Base-by-base conservation (phyloP, 2,888 invertebrate species). In the Coremacera marginata region DNA sequence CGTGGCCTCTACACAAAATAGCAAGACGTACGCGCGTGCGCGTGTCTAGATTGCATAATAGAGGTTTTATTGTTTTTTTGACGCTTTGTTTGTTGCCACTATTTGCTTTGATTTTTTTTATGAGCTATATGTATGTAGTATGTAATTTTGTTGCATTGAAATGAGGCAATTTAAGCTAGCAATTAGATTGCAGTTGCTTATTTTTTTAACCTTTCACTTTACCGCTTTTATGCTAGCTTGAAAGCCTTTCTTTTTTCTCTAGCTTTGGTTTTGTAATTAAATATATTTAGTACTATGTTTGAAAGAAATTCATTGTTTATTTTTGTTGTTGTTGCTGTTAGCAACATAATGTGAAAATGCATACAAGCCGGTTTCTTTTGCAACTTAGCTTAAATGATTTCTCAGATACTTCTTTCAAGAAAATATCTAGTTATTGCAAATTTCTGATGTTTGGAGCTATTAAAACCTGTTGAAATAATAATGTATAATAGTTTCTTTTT, bases 201-300 rank as follows among this genome's bases (percentile, higher is more conserved):
- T 52, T 31, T 55, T 31, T n/a, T 55, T 8, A 19, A 70, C 70
- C 70, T 70, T 70, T 57, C 70, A 57, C 70, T 57, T n/a, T 27
- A 70, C 34, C 49, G 3, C 19, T 67, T 44, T 44, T 44, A 14
- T 44, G 44, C 2, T 44, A 11, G 14, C 44, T 44, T 44, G 11
- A 44, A 44, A 22, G 22, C 9, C 22, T 55, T 55, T 22, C 55
- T n/a, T 55, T 55, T 19, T 19, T 55, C 2, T 55, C 55, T 55
- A 2, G 1, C 55, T 19, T 52, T 16, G 52, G 4, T 19, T 52
- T 19, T 52, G 31, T 31, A 3, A 4, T 31, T 31, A 31, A 31
- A 31, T 3, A 31, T 4, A 31, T n/a, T n/a, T n/a, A n/a, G n/a
- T n/a, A 31, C 31, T 31, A n/a, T n/a, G 31, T 31, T 31, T 31